Evolutionary conservation across 2,113 vertebrate species (phyloP).

Genomic region (Paradoxurus hermaphroditus): DNA sequence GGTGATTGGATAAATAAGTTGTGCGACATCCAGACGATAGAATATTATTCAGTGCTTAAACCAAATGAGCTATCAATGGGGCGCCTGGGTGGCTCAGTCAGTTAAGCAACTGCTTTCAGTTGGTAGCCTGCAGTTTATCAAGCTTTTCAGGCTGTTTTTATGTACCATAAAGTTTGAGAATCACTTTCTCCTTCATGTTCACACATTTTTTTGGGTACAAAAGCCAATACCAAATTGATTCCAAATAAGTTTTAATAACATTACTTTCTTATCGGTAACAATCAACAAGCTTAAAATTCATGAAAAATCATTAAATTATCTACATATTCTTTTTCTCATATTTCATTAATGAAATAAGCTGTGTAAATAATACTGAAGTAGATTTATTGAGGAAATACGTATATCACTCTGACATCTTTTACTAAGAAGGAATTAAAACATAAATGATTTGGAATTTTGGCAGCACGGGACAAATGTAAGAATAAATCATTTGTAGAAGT

Average conservation of each 20-base stretch:
- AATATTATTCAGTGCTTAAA: background rate
- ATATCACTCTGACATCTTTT: background rate
- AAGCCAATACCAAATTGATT: constrained; percentile 23
- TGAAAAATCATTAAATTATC: background rate
- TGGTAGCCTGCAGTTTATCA: background rate
- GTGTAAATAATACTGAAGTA: background rate
- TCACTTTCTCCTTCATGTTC: background rate
- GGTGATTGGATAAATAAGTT: background rate
- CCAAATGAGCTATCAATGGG: too few species aligned
- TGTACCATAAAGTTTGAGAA: background rate
- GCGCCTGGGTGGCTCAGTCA: too few species aligned
- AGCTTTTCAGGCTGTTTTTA: background rate
- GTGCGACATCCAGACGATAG: background rate
- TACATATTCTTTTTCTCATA: background rate
- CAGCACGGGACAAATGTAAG: background rate
- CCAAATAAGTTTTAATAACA: constrained; percentile 1
- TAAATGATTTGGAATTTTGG: constrained; percentile 5
- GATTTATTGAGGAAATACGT: background rate
- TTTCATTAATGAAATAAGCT: background rate
- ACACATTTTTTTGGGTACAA: background rate
- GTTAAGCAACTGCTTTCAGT: background rate
- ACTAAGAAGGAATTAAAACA: constrained; percentile 24
- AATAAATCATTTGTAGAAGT: background rate
- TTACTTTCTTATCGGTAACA: background rate
- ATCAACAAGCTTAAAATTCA: background rate